phyloP scores from a whole-genome alignment of 2,797 vertebrate species.

The Schizopygopsis malacanthus region DNA sequence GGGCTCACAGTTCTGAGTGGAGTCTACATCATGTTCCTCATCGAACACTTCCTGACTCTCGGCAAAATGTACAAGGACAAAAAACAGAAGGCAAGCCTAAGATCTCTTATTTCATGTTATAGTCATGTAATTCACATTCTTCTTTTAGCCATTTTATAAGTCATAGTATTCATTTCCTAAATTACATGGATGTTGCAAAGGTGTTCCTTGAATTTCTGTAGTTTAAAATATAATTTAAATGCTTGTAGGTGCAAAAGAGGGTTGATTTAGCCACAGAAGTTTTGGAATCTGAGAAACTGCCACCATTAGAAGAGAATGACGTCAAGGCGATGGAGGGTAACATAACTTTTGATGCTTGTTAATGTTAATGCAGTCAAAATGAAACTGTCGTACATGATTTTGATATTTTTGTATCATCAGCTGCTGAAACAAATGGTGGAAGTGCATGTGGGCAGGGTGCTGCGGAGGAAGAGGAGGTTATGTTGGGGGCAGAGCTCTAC shows the following conservation, averaged over 20 bases:
- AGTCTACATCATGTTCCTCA: conserved; percentile 98
- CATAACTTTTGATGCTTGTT: background rate
- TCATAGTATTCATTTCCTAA: background rate
- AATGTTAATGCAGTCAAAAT: background rate
- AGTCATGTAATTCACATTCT: background rate
- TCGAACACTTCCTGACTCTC: conserved; percentile 94
- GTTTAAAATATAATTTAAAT: background rate
- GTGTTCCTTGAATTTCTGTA: background rate
- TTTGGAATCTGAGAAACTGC: conserved; percentile 85
- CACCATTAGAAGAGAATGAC: conserved; percentile 82
- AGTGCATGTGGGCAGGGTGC: conserved; percentile 74
- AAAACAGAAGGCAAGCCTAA: conserved; percentile 85
- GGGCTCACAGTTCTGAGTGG: conserved; percentile 92
- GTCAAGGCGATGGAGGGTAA: conserved; percentile 84
- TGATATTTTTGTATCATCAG: conserved; percentile 56
- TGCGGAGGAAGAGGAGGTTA: conserved; percentile 92
- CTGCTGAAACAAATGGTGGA: conserved; percentile 82
- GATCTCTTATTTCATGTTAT: background rate
- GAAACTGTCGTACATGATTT: background rate
- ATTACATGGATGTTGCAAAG: background rate
- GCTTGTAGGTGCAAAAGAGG: conserved; percentile 84
- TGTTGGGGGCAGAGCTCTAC: conserved; percentile 81
- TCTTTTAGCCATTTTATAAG: background rate
- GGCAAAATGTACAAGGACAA: conserved; percentile 98
- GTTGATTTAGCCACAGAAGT: conserved; percentile 81